These are phyloP conservation scores for Amblyjoppa fuscipennis DNA, from an alignment of 2,888 invertebrate genomes.

Conservation along the genomic window DNA sequence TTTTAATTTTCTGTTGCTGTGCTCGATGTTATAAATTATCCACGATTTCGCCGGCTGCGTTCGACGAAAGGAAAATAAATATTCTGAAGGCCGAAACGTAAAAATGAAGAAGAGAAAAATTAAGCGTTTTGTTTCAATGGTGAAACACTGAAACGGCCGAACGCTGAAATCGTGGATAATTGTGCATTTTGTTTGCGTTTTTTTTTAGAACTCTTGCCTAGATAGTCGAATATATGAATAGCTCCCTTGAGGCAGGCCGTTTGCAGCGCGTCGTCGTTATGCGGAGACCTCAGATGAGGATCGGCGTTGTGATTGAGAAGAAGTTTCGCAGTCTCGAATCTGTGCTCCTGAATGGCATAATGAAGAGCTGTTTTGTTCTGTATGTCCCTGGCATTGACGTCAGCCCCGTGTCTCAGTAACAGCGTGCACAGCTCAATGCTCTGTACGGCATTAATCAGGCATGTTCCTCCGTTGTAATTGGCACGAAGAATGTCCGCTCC, in stretches of 20 bases:
- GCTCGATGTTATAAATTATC: too few species aligned
- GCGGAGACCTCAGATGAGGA: slow-evolving; percentile 91
- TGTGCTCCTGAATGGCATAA: slow-evolving; percentile 95
- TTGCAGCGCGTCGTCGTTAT: slow-evolving; percentile 95
- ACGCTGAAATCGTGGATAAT: background rate
- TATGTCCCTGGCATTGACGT: slow-evolving; percentile 94
- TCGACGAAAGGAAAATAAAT: too few species aligned
- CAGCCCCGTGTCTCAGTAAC: slow-evolving; percentile 92
- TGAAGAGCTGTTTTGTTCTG: slow-evolving; percentile 96
- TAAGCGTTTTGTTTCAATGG: too few species aligned
- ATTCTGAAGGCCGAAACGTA: too few species aligned
- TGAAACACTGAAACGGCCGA: too few species aligned
- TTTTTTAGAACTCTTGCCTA: slow-evolving; percentile 84
- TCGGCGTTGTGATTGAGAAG: slow-evolving; percentile 93
- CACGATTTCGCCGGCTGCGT: too few species aligned
- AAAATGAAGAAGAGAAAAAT: too few species aligned
- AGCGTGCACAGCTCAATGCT: slow-evolving; percentile 92
- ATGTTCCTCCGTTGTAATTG: slow-evolving; percentile 97
- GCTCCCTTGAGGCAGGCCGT: slow-evolving; percentile 94
- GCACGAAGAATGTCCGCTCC: slow-evolving; percentile 94
- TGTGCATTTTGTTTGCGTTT: background rate
- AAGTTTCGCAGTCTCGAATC: slow-evolving; percentile 93
- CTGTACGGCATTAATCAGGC: slow-evolving; percentile 97
- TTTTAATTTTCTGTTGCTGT: background rate
- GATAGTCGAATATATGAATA: slow-evolving; percentile 90